Evolutionary conservation across 2,797 vertebrate genomes (phyloP).

Genomic region (Carduelis carduelis): DNA sequence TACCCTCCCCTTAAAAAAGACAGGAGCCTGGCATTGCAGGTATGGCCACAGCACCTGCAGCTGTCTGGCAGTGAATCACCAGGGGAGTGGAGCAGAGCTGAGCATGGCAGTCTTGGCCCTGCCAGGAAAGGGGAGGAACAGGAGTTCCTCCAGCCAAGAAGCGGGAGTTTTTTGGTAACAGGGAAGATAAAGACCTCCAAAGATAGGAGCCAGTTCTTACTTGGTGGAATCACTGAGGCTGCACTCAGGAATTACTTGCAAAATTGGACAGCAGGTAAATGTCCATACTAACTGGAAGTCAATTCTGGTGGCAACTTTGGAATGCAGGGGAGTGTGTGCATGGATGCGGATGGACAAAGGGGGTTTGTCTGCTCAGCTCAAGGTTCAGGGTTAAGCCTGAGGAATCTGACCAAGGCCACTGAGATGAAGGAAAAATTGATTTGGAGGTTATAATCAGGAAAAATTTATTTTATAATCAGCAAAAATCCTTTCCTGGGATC

Average conservation of each 20-base stretch:
- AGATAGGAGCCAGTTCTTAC: neutral
- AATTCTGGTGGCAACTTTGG: neutral
- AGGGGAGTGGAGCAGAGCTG: neutral
- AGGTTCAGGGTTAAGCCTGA: neutral
- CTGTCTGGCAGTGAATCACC: neutral
- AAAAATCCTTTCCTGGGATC: neutral
- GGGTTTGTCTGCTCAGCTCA: neutral
- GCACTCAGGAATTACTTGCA: neutral
- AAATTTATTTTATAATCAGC: neutral
- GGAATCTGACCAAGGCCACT: accelerated
- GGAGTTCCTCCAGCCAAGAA: neutral
- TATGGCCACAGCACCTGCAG: accelerated
- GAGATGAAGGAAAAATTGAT: neutral
- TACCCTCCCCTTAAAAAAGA: neutral
- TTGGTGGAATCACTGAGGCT: neutral
- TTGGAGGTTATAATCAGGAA: neutral
- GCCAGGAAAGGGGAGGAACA: accelerated
- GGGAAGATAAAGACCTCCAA: neutral
- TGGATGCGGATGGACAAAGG: accelerated
- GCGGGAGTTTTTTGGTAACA: neutral
- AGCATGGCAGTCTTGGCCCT: neutral
- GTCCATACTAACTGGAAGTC: neutral
- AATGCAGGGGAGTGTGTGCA: neutral
- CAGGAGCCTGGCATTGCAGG: neutral
- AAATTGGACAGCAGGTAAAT: neutral